phyloP scores from a whole-genome alignment of 2,888 invertebrate genomes.

The Lingula anatina region DNA sequence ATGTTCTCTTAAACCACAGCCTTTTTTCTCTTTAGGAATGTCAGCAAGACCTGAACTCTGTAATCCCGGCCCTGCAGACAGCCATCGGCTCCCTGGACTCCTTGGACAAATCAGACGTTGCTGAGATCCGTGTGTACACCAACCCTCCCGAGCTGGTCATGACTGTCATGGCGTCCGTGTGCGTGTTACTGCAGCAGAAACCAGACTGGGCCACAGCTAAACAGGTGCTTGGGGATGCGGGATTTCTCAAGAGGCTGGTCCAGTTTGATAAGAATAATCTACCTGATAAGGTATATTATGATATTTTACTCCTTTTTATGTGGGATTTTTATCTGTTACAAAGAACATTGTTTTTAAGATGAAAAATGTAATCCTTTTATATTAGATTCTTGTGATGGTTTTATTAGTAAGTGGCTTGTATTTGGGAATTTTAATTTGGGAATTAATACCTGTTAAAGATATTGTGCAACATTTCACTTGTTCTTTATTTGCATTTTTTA shows the following conservation, averaged over 20 bases:
- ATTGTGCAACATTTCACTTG: too few relatives aligned
- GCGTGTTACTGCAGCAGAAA: conserved; percentile 47
- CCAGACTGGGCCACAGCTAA: conserved; percentile 49
- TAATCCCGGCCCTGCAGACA: conserved; percentile 43
- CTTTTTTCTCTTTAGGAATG: conserved; percentile 35
- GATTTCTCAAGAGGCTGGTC: conserved; percentile 44
- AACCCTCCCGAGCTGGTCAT: conserved; percentile 44
- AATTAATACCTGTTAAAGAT: too few relatives aligned
- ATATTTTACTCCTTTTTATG: too few relatives aligned
- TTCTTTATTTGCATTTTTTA: background rate
- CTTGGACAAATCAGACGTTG: conserved; percentile 47
- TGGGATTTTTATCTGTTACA: too few relatives aligned
- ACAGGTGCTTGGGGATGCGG: conserved; percentile 42
- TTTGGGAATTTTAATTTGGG: too few relatives aligned
- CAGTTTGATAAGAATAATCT: conserved; percentile 47
- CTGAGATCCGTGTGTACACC: conserved; percentile 49
- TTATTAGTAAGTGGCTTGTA: too few relatives aligned
- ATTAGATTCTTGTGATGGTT: too few relatives aligned
- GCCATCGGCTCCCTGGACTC: conserved; percentile 49
- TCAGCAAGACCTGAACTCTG: conserved; percentile 46
- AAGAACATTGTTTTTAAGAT: too few relatives aligned
- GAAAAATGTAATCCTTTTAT: too few relatives aligned
- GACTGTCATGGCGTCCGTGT: conserved; percentile 48
- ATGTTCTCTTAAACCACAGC: too few relatives aligned
- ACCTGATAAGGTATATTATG: conserved; percentile 37